Base-by-base conservation (phyloP, 2,888 invertebrate species). In the Leucoptera coffeella region DNA sequence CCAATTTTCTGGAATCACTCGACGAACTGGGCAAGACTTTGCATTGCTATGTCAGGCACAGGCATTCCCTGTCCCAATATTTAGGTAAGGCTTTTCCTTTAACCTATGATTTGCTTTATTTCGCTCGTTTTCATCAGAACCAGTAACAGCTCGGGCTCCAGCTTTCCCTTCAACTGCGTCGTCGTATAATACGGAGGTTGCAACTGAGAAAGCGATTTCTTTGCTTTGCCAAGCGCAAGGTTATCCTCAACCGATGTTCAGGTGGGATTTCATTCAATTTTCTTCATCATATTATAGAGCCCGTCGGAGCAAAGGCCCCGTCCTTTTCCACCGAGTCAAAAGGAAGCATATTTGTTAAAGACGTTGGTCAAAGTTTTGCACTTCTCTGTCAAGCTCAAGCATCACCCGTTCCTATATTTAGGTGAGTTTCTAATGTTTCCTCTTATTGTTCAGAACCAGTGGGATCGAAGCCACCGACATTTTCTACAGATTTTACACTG, bases 11-110 rank as follows among this genome's bases (percentile, higher is more conserved):
- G 79, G 79, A 52, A 82, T 80, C 52, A 78, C 77, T 48, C 75
- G 82, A 51, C 65, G 58, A 43, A 67, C 64, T 34, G 74, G 73
- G 37, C 75, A 75, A 45, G 74, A 76, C 45, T 75, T 85, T 49
- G 80, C 79, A 26, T 55, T 84, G 38, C 72, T 83, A 47, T 85
- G 85, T 54, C 83, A 82, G 52, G 82, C 85, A 37, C 85, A 86
- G 73, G 85, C 82, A 41, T 82, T 77, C 56, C 85, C 85, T 40
- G 77, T 80, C 47, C 78, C 78, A 39, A 42, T 58, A 39, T 69
- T 67, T 62, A 69, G 67, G 65, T 69, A 56, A 65, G 61, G 36
- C 32, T 30, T 9, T 32, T 29, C 10, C 25, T 6, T 22, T 6
- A 14, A 24, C 12, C 15, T 10, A 12, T 22, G 9, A 14, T 25